phyloP scores from a whole-genome alignment of 2,113 vertebrate genomes.

The Zeus faber region DNA sequence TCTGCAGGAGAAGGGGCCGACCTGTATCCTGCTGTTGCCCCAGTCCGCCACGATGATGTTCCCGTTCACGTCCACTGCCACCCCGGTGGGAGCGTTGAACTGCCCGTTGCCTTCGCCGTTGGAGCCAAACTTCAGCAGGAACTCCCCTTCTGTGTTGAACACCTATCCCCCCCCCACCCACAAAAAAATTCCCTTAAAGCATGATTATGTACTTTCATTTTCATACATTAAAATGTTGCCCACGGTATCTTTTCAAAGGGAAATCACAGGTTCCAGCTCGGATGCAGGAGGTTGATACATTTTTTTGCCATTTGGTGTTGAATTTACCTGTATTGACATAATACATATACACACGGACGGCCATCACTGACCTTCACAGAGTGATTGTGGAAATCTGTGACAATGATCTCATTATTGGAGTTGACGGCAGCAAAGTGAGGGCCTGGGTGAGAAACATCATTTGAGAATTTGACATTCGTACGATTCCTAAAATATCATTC shows the following conservation, averaged over 20 bases:
- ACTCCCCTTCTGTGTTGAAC: conserved; percentile 97
- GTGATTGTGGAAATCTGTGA: conserved; percentile 98
- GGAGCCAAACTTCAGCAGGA: conserved; percentile 94
- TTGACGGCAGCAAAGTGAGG: conserved; percentile 94
- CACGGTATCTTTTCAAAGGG: no score
- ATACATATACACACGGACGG: no score
- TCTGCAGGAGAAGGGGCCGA: no score
- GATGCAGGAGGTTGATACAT: no score
- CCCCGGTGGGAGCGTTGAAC: conserved; percentile 97
- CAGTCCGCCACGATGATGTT: conserved; percentile 98
- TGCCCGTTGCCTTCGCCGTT: conserved; percentile 98
- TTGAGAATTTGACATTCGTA: not conserved
- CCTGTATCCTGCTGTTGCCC: conserved; percentile 99
- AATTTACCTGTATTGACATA: no score
- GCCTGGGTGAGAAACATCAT: conserved; percentile 72
- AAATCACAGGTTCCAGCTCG: no score
- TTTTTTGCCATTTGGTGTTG: no score
- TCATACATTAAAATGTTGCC: no score
- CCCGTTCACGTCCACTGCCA: conserved; percentile 92
- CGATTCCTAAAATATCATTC: not conserved
- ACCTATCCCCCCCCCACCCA: conserved; percentile 71
- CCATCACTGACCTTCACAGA: conserved; percentile 93
- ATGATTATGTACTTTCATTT: no score
- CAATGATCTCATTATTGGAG: conserved; percentile 96
- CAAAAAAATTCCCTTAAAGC: not conserved